phyloP scores from a whole-genome alignment of 1,140 invertebrate genomes.

The Halictus rubicundus region DNA sequence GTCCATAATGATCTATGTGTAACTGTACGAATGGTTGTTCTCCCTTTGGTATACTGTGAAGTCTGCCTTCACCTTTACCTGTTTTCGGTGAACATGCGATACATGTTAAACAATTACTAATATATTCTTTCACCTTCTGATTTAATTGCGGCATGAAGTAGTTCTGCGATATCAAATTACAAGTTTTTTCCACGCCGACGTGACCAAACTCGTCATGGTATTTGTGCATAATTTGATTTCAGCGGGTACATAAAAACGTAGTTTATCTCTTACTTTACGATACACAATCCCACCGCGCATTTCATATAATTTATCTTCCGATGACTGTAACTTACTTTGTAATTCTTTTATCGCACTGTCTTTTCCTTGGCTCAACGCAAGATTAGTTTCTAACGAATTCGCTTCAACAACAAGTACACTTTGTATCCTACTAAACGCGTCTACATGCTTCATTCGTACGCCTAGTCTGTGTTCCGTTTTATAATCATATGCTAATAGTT shows the following conservation, averaged over 20 bases:
- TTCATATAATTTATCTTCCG: background rate
- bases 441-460: background rate
- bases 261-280: background rate
- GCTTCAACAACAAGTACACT: background rate
- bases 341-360: background rate
- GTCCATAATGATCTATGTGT: no score
- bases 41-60: no score
- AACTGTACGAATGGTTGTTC: no score
- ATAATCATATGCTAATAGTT: conserved; percentile 6
- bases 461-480: conserved; percentile 44
- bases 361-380: background rate
- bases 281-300: background rate
- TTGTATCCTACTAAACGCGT: background rate
- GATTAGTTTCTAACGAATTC: background rate
- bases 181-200: background rate
- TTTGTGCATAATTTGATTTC: conserved; percentile 5
- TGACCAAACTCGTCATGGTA: conserved; percentile 21
- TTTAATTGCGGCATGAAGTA: conserved; percentile 28
- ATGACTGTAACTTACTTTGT: background rate
- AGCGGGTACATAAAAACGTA: conserved; percentile 16
- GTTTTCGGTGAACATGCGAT: background rate
- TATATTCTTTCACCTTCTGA: background rate
- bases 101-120: background rate
- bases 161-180: background rate
- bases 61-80: no score